Evolutionary conservation across 2,888 invertebrate genomes (phyloP).

Genomic region (Adelognathus sp.): DNA sequence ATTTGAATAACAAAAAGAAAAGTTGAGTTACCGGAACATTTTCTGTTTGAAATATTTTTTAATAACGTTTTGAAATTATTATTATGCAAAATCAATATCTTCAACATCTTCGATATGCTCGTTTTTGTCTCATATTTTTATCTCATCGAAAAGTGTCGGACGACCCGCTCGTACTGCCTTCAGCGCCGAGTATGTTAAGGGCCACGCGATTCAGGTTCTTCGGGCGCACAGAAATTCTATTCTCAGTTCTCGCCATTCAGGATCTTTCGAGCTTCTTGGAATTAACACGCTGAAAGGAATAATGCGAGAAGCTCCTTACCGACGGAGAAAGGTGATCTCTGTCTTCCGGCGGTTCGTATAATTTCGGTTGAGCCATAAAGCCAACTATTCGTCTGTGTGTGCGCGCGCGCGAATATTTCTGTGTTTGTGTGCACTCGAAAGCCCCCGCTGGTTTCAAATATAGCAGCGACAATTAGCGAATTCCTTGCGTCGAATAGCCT

Average conservation of each 20-base stretch:
- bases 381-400: too few relatives aligned
- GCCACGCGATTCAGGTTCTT: background rate
- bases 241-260: constrained; percentile 52
- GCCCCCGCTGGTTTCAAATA: constrained; percentile 57
- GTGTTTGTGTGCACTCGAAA: constrained; percentile 9
- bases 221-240: background rate
- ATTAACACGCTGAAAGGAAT: background rate
- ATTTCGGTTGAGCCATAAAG: background rate
- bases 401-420: background rate
- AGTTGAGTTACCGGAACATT: too few relatives aligned
- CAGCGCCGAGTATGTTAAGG: background rate
- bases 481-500: constrained; percentile 60
- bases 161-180: background rate
- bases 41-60: too few relatives aligned
- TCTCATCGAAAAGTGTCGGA: background rate
- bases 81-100: too few relatives aligned
- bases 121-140: background rate
- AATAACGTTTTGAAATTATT: too few relatives aligned
- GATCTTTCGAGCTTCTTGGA: constrained; percentile 29
- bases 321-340: constrained; percentile 30
- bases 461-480: constrained; percentile 66
- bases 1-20: too few relatives aligned
- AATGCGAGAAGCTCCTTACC: background rate
- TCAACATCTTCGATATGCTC: too few relatives aligned
- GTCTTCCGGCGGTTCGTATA: constrained; percentile 33